Conservation (phyloP, 2,888 invertebrate genomes). For the Yponomeuta evonymella region DNA sequence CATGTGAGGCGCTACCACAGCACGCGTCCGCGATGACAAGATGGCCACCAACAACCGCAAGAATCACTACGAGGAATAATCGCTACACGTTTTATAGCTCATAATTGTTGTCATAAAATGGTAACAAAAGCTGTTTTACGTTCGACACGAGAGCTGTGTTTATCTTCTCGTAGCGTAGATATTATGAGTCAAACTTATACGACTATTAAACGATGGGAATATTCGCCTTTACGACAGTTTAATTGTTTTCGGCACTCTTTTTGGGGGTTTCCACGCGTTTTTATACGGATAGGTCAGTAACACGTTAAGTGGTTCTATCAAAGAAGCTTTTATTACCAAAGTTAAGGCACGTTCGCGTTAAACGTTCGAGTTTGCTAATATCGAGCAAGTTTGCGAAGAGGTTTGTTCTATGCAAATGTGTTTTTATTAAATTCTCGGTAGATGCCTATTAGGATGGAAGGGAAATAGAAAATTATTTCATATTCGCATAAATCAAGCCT, state of each 20-base stretch:
- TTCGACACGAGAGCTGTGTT: slow-evolving; percentile 68
- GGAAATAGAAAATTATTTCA: slow-evolving; percentile 14
- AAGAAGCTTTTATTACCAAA: background rate
- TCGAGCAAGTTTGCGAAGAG: background rate
- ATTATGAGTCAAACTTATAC: slow-evolving; percentile 54
- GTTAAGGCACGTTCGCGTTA: background rate
- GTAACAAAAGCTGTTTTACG: slow-evolving; percentile 74
- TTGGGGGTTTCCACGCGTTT: slow-evolving; percentile 39
- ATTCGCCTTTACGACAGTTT: slow-evolving; percentile 56
- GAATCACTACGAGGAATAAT: slow-evolving; percentile 69
- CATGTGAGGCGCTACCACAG: slow-evolving; percentile 28
- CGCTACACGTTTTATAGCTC: slow-evolving; percentile 73
- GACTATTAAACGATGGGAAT: slow-evolving; percentile 61
- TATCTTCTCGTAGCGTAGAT: slow-evolving; percentile 61
- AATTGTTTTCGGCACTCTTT: slow-evolving; percentile 52
- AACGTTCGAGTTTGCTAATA: background rate
- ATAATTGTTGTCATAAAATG: slow-evolving; percentile 75
- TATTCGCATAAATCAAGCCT: slow-evolving; percentile 15
- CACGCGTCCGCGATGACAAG: slow-evolving; percentile 56
- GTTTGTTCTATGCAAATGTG: background rate
- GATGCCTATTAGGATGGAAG: background rate
- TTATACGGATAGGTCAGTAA: slow-evolving; percentile 24
- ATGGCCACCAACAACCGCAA: slow-evolving; percentile 45
- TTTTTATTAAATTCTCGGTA: background rate
- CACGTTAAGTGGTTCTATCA: slow-evolving; percentile 4